A percentile compares a stretch with the other conserved stretches of the same genome.
These are phyloP conservation scores for Bufo gargarizans DNA, from an alignment of 2,113 vertebrate genomes.

Conservation along the genomic window DNA sequence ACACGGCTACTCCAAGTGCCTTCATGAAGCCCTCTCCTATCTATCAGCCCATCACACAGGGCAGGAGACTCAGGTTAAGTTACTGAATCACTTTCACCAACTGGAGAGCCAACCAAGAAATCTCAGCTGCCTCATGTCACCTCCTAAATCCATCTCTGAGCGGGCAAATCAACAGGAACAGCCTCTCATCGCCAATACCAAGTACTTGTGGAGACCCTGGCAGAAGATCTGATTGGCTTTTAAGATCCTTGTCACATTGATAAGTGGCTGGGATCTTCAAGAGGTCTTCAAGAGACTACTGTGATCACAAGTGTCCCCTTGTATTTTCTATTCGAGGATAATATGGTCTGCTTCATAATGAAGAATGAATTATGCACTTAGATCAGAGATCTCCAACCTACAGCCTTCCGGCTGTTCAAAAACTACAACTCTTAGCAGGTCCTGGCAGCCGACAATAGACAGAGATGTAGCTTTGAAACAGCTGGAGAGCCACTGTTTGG, in stretches of 20 bases:
- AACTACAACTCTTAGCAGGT: too few species aligned
- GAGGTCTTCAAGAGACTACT: not conserved
- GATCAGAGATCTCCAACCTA: not conserved
- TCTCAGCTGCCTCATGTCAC: not conserved
- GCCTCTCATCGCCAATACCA: constrained; percentile 54
- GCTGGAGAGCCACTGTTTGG: not conserved
- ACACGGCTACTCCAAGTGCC: constrained; percentile 77
- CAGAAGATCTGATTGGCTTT: constrained; percentile 63
- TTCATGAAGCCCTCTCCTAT: constrained; percentile 78
- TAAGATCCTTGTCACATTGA: not conserved
- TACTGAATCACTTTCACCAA: constrained; percentile 69
- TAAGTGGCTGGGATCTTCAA: not conserved
- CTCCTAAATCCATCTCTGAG: constrained; percentile 51
- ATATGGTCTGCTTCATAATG: constrained; percentile 37
- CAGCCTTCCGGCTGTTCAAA: not conserved
- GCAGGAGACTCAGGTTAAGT: constrained; percentile 65
- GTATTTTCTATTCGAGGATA: not conserved
- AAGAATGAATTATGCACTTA: constrained; percentile 27
- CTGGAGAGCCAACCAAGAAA: constrained; percentile 60
- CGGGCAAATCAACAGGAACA: constrained; percentile 64
- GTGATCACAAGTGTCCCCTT: not conserved
- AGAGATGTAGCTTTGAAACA: not conserved
- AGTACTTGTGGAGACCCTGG: constrained; percentile 85
- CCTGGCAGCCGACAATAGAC: not conserved
- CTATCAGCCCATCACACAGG: constrained; percentile 69